These are phyloP conservation scores for Neocrepidodera transversa DNA, from an alignment of 2,888 invertebrate genomes.

Conservation along the genomic window DNA sequence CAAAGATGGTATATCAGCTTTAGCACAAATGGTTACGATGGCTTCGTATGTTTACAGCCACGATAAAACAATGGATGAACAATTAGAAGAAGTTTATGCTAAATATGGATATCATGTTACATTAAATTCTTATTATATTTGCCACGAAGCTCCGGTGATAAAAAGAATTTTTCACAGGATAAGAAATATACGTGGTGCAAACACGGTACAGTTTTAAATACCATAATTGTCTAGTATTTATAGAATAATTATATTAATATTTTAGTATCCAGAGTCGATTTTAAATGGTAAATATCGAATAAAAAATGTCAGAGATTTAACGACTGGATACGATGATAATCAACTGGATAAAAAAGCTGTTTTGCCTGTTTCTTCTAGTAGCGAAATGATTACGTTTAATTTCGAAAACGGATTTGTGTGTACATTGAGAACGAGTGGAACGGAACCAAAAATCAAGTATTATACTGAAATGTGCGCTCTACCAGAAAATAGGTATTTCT, in stretches of 20 bases:
- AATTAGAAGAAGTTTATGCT: slow-evolving; percentile 79
- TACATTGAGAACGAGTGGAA: slow-evolving; percentile 95
- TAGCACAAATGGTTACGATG: slow-evolving; percentile 79
- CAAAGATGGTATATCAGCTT: slow-evolving; percentile 96
- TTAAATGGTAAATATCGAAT: slow-evolving; percentile 70
- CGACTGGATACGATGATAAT: slow-evolving; percentile 82
- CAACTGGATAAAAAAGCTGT: slow-evolving; percentile 74
- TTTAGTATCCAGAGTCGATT: slow-evolving; percentile 77
- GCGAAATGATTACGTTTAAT: slow-evolving; percentile 94
- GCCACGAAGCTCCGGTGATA: slow-evolving; percentile 75
- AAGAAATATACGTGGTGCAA: slow-evolving; percentile 72
- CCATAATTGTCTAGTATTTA: too few relatives aligned
- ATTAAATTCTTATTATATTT: slow-evolving; percentile 88
- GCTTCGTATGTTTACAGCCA: slow-evolving; percentile 71
- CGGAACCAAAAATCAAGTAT: slow-evolving; percentile 99
- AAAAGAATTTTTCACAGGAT: slow-evolving; percentile 81
- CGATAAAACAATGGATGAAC: slow-evolving; percentile 66
- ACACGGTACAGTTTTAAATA: slow-evolving; percentile 63
- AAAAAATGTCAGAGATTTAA: slow-evolving; percentile 82
- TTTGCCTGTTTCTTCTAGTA: slow-evolving; percentile 71
- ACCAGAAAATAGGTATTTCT: slow-evolving; percentile 65
- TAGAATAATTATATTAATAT: slow-evolving; percentile 36
- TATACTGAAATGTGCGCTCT: slow-evolving; percentile 89
- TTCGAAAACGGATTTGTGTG: slow-evolving; percentile 86
- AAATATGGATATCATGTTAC: slow-evolving; percentile 90